A percentile compares a stretch with the other conserved stretches of the same genome.
Evolutionary conservation across 2,888 invertebrate species (phyloP).

Genomic region (Stenodera caucasica): DNA sequence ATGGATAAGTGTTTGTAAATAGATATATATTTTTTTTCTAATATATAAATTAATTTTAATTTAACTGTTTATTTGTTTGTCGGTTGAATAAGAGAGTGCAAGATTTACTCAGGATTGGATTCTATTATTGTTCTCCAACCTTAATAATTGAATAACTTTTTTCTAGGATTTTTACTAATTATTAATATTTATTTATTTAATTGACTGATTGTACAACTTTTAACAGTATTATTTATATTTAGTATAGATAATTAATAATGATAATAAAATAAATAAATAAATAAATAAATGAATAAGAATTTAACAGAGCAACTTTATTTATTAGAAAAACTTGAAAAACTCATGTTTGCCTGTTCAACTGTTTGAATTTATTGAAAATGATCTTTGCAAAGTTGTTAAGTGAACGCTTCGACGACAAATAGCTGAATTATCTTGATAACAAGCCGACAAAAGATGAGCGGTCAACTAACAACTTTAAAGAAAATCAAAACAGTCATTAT

Average conservation of each 20-base stretch:
- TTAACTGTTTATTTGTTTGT: constrained; percentile 17
- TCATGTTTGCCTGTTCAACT: constrained; percentile 2
- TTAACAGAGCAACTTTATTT: not conserved
- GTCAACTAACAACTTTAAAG: constrained; percentile 18
- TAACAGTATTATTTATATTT: constrained; percentile 20
- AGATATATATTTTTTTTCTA: no score
- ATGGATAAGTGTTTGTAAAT: constrained; percentile 92
- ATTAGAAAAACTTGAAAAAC: not conserved
- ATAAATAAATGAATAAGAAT: no score
- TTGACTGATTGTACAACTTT: constrained; percentile 17
- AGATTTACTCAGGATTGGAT: constrained; percentile 11
- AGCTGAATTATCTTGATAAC: constrained; percentile 41
- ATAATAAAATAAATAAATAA: not conserved
- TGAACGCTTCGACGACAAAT: constrained; percentile 42
- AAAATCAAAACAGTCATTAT: not conserved
- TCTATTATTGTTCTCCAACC: not conserved
- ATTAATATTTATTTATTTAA: constrained; percentile 14
- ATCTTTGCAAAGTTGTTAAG: constrained; percentile 37
- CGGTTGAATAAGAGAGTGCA: not conserved
- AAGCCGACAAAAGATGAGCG: constrained; percentile 43
- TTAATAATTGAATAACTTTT: not conserved
- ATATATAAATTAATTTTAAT: no score
- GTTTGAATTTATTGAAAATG: constrained; percentile 39
- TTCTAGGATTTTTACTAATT: constrained; percentile 1
- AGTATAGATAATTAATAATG: not conserved